phyloP scores from a whole-genome alignment of 2,888 invertebrate genomes.

The Punctoribates punctum region DNA sequence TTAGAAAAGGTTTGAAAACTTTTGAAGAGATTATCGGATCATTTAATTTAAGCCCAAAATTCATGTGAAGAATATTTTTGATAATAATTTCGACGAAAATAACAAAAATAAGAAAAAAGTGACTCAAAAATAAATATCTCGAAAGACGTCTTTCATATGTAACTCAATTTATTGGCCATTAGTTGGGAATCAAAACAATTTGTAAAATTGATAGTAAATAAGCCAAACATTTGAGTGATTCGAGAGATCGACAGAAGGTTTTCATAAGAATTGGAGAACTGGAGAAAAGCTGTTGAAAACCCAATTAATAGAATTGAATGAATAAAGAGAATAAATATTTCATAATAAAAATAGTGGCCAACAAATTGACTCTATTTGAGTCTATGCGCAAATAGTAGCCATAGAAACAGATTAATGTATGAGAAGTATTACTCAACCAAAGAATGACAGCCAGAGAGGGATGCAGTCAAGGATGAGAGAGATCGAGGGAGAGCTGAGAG shows the following conservation, averaged over 20 bases:
- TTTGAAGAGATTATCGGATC: neutral
- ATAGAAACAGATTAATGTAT: slow-evolving; percentile 24
- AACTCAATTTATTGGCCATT: slow-evolving; percentile 5
- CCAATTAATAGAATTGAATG: neutral
- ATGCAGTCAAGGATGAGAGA: neutral
- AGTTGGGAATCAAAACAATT: slow-evolving; percentile 15
- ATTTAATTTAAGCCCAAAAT: too few species aligned
- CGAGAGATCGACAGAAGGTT: neutral
- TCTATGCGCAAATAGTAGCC: slow-evolving; percentile 32
- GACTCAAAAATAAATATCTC: neutral
- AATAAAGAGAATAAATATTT: neutral
- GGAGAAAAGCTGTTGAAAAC: neutral
- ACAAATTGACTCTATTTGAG: neutral
- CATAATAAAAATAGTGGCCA: slow-evolving; percentile 20
- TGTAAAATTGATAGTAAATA: neutral
- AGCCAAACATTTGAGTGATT: neutral
- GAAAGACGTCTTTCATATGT: neutral
- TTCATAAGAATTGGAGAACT: neutral
- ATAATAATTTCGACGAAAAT: too few species aligned
- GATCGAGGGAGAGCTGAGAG: neutral
- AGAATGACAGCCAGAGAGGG: slow-evolving; percentile 13
- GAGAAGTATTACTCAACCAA: neutral
- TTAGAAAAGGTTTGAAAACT: neutral
- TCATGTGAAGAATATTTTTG: too few species aligned
- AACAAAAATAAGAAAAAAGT: too few species aligned